Evolutionary conservation across 2,113 vertebrate genomes (phyloP).

Genomic region (Megaptera novaeangliae): DNA sequence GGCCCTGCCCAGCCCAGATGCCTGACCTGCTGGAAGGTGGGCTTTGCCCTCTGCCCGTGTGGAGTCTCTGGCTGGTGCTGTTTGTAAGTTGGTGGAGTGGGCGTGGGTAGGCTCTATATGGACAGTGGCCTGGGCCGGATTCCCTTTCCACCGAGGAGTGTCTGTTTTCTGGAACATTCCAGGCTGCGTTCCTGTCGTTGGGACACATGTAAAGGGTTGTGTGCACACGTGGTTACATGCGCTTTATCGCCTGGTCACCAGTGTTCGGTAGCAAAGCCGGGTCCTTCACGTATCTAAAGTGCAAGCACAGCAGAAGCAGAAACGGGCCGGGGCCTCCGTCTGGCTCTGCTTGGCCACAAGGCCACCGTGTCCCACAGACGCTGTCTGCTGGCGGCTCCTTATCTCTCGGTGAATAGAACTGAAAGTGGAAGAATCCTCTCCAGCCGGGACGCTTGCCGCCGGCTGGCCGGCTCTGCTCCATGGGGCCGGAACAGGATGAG

Average conservation of each 20-base stretch:
- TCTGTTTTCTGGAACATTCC: not conserved
- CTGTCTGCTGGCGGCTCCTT: rapidly evolving
- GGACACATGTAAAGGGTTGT: not conserved
- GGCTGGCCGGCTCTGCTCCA: not conserved
- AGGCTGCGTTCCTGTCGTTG: rapidly evolving
- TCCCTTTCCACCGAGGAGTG: not conserved
- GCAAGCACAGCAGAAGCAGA: rapidly evolving
- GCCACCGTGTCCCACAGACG: not conserved
- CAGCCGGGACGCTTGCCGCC: rapidly evolving
- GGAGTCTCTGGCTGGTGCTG: not conserved
- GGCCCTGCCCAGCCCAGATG: rapidly evolving
- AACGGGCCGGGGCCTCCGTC: rapidly evolving
- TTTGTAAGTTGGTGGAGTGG: not conserved
- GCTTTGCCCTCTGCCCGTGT: not conserved
- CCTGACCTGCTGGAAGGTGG: not conserved
- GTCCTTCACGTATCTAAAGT: rapidly evolving
- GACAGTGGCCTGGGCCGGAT: not conserved
- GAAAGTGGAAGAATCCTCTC: rapidly evolving
- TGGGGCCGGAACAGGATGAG: not conserved
- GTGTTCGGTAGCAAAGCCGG: rapidly evolving
- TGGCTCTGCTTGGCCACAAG: not conserved
- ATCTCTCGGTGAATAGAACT: too few relatives aligned
- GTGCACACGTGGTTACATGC: rapidly evolving
- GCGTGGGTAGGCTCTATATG: rapidly evolving
- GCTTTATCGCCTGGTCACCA: rapidly evolving